phyloP scores from a whole-genome alignment of 2,888 invertebrate species.

The Lamellibrachia columna region DNA sequence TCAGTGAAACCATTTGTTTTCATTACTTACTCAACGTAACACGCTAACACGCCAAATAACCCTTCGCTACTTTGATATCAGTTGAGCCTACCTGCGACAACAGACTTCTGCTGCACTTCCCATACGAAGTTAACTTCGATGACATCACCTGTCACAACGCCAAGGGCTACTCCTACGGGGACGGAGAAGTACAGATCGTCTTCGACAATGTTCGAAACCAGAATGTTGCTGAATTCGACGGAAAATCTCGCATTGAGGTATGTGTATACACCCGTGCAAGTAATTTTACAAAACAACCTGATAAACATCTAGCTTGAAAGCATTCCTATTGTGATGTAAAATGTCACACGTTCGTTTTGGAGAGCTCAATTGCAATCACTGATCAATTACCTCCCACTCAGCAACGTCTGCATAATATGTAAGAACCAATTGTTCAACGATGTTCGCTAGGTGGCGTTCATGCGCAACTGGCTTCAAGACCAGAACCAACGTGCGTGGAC shows the following conservation, averaged over 20 bases:
- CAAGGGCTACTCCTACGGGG: conserved; percentile 3
- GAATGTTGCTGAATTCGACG: background rate
- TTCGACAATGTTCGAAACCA: background rate
- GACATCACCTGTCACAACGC: background rate
- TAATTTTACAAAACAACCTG: no score
- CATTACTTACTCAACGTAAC: background rate
- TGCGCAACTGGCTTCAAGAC: conserved; percentile 12
- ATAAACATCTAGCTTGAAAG: no score
- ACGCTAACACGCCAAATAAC: background rate
- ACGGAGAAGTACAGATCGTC: background rate
- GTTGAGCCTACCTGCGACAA: background rate
- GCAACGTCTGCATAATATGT: no score
- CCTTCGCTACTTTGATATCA: background rate
- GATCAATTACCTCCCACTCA: no score
- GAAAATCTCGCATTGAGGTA: background rate
- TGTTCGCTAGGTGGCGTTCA: background rate
- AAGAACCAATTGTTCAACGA: no score
- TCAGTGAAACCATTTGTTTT: no score
- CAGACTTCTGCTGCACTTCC: background rate
- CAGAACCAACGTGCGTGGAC: background rate
- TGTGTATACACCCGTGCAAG: background rate
- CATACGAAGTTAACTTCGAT: background rate
- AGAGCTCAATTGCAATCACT: no score
- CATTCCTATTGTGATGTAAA: no score
- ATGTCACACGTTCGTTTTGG: no score